Base-by-base conservation (phyloP, 2,888 invertebrate species). In the Steromphala cineraria region DNA sequence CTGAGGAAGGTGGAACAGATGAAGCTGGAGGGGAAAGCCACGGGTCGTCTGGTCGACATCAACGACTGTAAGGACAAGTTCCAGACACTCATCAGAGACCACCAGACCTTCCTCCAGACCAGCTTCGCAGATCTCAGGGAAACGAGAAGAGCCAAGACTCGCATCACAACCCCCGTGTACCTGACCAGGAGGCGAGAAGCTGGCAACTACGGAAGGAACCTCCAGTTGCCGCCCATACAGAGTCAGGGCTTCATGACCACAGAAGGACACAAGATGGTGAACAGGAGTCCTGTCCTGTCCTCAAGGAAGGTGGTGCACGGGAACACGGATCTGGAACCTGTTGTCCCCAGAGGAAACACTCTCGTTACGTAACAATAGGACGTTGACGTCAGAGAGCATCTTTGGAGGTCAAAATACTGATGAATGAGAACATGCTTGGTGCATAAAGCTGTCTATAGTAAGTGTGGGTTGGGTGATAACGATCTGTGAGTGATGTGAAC, bases 31-130 rank as follows among this genome's bases (percentile, higher is more conserved):
- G 82, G 67, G 55, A 78, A 53, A 53, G 71, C 67, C 8, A 81
- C 79, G 36, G 80, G 81, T 15, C 28, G 75, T 53, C 80, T 82
- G 19, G 78, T 82, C 21, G 80, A 80, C 31, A 75, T 78, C 53
- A 17, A 74, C 24, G 62, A 56, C 31, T 77, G 74, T 24, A 55
- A 78, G 75, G 19, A 67, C 53, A 80, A 53, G 53, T 80, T 82
- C 55, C 36, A 77, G 15, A n/a, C 52, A 21, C 36, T 80, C 15
- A 36, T 82, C 24, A 36, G 40, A 53, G 36, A 71, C 0, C 71
- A 71, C 40, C 17, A 71, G 19, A 17, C 31, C 31, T 71, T 71
- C 36, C 36, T 71, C 17, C 28, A 36, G 40, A 15, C 36, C 5
- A 71, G 71, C 24, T 71, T 71, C 40, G 31, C 28, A 19, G 36